Evolutionary conservation across 2,797 vertebrate species (phyloP), one percentile per base, ranked within the genome.

Genomic region (Salmo trutta): DNA sequence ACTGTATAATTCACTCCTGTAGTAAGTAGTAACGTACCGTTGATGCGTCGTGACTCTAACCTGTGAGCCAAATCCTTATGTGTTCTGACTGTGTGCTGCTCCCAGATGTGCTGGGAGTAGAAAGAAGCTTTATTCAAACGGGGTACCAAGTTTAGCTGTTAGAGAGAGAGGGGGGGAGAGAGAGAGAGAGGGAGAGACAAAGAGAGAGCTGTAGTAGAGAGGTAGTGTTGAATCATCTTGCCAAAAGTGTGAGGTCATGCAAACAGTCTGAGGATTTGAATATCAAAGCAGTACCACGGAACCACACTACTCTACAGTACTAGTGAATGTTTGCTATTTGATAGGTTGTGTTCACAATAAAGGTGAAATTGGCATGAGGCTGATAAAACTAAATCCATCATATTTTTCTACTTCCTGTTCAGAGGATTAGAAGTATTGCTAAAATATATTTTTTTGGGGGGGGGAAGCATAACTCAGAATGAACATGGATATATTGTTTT

Each of bases 81-180:
- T 82, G 83, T 79, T 81, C 73, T 31, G 77, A 85, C 85, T 79
- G 88, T 86, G 88, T 89, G 91, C 90, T 86, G 91, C 84, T 90
- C 68, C 64, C 89, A 91, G 85, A 86, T 88, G 90, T 85, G 86
- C 85, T 86, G 77, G 89, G 91, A 91, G 91, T 91, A 93, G 92
- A 94, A 95, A 94, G 93, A 93, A 91, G 92, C 91, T 92, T 91
- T 93, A 91, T 94, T 92, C 92, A 92, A 90, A 91, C 81, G 79
- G 85, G 1, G 75, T 82, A 81, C 83, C 89, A 89, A 91, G 90
- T 93, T 93, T 90, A 92, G 88, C 85, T 84, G 88, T 85, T 24
- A 27, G 65, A 59, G 66, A 17, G 72, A 14, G 71, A 3, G 53
- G 0, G 71, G 4, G 71, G 2, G 47, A 10, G 71, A 24, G 19